Evolutionary conservation across 2,888 invertebrate genomes (phyloP).

Genomic region (Agrochola macilenta): DNA sequence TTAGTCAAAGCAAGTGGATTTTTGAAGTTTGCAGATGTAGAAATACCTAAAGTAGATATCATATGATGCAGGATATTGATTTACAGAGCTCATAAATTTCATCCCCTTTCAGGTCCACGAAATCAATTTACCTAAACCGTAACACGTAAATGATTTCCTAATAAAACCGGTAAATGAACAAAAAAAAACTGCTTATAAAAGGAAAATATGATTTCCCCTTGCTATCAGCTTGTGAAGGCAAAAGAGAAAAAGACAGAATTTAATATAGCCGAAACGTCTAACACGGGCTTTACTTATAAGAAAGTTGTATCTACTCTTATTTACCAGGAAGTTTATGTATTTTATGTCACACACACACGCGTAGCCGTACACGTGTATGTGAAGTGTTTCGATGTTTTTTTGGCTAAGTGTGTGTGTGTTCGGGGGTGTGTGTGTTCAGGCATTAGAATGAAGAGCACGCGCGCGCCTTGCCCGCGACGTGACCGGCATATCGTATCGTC

Average conservation of each 20-base stretch:
- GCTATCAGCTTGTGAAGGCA: constrained; percentile 77
- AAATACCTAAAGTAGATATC: neutral
- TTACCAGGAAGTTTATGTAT: constrained; percentile 88
- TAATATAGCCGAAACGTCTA: constrained; percentile 86
- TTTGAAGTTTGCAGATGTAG: too few relatives aligned
- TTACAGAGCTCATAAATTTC: neutral
- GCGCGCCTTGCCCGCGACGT: constrained; percentile 89
- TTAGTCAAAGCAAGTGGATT: neutral
- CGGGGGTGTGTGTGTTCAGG: constrained; percentile 83
- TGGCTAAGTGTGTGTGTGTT: constrained; percentile 75
- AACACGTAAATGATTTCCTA: constrained; percentile 62
- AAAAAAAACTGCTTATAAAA: constrained; percentile 69
- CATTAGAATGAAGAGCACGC: constrained; percentile 90
- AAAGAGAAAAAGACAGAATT: constrained; percentile 85
- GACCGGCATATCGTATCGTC: constrained; percentile 90
- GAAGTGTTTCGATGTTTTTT: constrained; percentile 79
- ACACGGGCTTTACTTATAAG: constrained; percentile 81
- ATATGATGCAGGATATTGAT: neutral
- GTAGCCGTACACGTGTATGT: constrained; percentile 62
- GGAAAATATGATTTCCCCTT: constrained; percentile 84
- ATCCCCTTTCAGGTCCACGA: neutral
- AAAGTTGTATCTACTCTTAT: constrained; percentile 87
- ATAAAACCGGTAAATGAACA: constrained; percentile 65
- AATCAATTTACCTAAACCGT: constrained; percentile 18
- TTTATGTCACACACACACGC: constrained; percentile 65